Base-by-base conservation (phyloP, 2,888 invertebrate genomes). In the Plusia festucae region DNA sequence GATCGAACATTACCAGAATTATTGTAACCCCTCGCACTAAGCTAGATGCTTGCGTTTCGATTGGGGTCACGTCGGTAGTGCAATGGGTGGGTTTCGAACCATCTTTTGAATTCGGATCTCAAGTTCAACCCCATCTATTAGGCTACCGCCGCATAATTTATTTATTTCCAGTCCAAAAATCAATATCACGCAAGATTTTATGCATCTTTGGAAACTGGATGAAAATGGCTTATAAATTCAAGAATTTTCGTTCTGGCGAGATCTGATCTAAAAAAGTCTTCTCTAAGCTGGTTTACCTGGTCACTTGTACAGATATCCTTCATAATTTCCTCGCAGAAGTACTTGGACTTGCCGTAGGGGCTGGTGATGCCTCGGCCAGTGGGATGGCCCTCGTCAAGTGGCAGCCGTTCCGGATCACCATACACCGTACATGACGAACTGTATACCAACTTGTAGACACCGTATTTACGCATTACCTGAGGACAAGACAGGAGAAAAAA, bases 381-480 rank as follows among this genome's bases (percentile, higher is more conserved):
- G 30, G 97, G 97, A 90, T 98, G 98, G 0, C 95, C 93, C 92
- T 99, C 99, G 80, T 97, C 97, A 54, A 99, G 93, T 0, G 99
- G 99, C 73, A 99, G 94, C 80, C 96, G 96, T 85, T 97, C 95
- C 2, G 99, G 99, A 73, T 96, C 96, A 0, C 99, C 99, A 90
- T 99, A 99, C 32, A 99, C 99, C 0, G 99, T 99, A 24, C 99
- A 98, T 0, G 99, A 99, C 22, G 99, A 99, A 58, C 95, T 95
- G 84, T 98, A 99, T 22, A 99, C 97, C 46, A 99, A 92, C 79
- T 96, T 97, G 89, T 96, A 97, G 1, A 98, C 97, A 44, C 96
- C 96, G 88, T 96, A 95, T 75, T 96, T 96, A 68, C 96, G 95
- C 98, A 98, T 98, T 59, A 97, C 96, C 98, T 98, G 87, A 3